A percentile compares a stretch with the other conserved stretches of the same genome.
Conservation (phyloP, 2,888 invertebrate species). For the Dasysyrphus albostriatus region DNA sequence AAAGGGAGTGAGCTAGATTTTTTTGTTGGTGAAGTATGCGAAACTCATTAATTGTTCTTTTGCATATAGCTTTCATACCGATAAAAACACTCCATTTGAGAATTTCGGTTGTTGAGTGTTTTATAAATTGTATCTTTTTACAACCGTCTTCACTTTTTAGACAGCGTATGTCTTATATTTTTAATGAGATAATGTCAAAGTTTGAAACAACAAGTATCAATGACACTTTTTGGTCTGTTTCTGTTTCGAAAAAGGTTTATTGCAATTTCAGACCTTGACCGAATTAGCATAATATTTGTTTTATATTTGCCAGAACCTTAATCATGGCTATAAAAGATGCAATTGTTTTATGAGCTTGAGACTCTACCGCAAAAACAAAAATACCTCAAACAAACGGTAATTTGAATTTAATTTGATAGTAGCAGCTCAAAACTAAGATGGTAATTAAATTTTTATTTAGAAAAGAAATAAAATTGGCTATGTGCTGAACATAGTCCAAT, state of each 20-base stretch:
- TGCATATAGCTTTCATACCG: too few relatives aligned
- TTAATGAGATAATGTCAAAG: constrained; percentile 26
- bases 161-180: background rate
- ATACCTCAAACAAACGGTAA: too few relatives aligned
- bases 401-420: too few relatives aligned
- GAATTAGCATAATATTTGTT: background rate
- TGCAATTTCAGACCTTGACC: background rate
- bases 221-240: background rate
- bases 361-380: too few relatives aligned
- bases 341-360: too few relatives aligned
- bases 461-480: too few relatives aligned
- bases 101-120: background rate
- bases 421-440: too few relatives aligned
- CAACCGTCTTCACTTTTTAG: constrained; percentile 13
- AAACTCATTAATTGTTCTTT: background rate
- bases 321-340: background rate
- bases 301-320: background rate
- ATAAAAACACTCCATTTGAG: background rate
- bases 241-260: background rate
- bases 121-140: background rate
- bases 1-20: background rate
- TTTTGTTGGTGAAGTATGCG: background rate
- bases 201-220: background rate
- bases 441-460: too few relatives aligned
- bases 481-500: too few relatives aligned